Conservation (phyloP, 1,140 invertebrate genomes). For the Daktulosphaira vitifoliae region DNA sequence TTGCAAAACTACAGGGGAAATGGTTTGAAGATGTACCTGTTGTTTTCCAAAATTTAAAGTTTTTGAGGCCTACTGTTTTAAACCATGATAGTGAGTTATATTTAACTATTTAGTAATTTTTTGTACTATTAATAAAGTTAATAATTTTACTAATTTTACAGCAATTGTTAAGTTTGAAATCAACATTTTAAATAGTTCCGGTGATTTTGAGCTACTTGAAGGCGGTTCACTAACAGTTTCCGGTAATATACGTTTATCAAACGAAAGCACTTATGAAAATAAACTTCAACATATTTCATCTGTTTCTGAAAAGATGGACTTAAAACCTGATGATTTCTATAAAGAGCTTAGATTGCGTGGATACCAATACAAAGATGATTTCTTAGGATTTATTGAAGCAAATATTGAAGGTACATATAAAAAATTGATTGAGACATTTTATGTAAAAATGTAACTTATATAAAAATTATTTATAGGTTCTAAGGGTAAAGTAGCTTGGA, state of each 20-base stretch:
- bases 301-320: constrained; percentile 48
- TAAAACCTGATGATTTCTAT: constrained; percentile 74
- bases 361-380: constrained; percentile 83
- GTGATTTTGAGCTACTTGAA: constrained; percentile 86
- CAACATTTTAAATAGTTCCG: constrained; percentile 67
- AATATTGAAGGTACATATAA: constrained; percentile 52
- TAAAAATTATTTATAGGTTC: constrained; percentile 17
- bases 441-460: too few species aligned
- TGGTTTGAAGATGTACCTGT: constrained; percentile 72
- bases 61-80: constrained; percentile 83
- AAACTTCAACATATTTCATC: constrained; percentile 44
- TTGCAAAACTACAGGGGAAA: constrained; percentile 68
- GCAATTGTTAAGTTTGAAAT: constrained; percentile 69
- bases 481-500: constrained; percentile 56
- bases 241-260: constrained; percentile 59
- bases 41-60: constrained; percentile 73
- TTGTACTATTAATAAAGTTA: background rate
- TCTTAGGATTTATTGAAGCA: constrained; percentile 63
- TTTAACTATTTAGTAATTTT: background rate
- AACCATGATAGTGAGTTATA: constrained; percentile 54
- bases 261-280: constrained; percentile 51
- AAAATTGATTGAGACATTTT: too few species aligned
- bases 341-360: constrained; percentile 87
- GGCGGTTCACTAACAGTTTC: constrained; percentile 66
- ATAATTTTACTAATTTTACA: constrained; percentile 30